These are phyloP conservation scores for Leptopilina clavipes DNA, from an alignment of 1,140 invertebrate genomes.

Conservation along the genomic window DNA sequence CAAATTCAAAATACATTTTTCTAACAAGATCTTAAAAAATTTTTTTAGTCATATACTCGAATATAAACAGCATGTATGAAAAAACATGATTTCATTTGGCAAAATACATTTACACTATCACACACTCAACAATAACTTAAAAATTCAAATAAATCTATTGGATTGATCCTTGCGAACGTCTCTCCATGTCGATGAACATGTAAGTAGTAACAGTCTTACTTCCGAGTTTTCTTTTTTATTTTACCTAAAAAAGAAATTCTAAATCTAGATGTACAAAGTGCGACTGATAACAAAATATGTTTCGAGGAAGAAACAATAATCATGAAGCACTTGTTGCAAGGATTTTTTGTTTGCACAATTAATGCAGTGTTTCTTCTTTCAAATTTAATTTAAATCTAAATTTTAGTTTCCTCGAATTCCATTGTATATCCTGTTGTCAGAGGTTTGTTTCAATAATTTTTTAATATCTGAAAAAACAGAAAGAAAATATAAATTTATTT, in stretches of 20 bases:
- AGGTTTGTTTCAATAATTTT: constrained; percentile 81
- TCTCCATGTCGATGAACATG: background rate
- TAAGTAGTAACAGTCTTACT: constrained; percentile 10
- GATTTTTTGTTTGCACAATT: background rate
- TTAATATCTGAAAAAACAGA: constrained; percentile 81
- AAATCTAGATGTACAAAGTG: constrained; percentile 23
- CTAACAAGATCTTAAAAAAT: background rate
- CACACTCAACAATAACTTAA: background rate
- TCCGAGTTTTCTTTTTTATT: background rate
- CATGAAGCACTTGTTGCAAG: background rate
- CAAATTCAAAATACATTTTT: constrained; percentile 1
- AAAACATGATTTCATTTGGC: constrained; percentile 8
- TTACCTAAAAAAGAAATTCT: too few relatives aligned
- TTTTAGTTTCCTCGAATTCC: constrained; percentile 78
- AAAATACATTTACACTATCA: background rate
- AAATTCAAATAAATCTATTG: background rate
- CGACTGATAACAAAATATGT: constrained; percentile 38
- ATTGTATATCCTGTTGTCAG: constrained; percentile 85
- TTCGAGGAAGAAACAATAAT: constrained; percentile 10
- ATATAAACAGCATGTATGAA: constrained; percentile 15
- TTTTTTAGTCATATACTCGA: background rate
- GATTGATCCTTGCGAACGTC: constrained; percentile 4
- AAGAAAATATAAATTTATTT: constrained; percentile 55
- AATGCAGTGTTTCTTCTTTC: background rate
- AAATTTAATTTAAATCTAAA: constrained; percentile 29